phyloP scores from a whole-genome alignment of 2,797 vertebrate genomes.

The Oceanodroma leucorhoa region DNA sequence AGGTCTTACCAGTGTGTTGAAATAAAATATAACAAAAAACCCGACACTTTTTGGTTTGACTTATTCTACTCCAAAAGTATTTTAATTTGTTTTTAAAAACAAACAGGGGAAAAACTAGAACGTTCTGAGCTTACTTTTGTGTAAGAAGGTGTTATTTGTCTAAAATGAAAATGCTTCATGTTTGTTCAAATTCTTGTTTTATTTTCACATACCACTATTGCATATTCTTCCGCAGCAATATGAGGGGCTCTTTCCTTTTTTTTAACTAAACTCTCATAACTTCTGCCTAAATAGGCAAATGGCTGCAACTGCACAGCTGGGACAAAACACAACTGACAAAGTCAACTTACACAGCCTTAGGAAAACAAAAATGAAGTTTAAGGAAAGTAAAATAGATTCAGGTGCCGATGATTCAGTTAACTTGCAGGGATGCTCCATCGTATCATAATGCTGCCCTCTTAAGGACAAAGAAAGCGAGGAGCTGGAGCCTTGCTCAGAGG shows the following conservation, averaged over 20 bases:
- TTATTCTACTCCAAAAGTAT: background rate
- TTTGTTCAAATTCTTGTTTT: background rate
- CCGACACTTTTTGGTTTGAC: background rate
- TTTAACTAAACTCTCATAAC: background rate
- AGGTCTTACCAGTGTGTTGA: background rate
- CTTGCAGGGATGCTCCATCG: background rate
- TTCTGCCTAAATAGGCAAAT: background rate
- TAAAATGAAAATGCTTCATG: background rate
- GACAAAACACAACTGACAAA: background rate
- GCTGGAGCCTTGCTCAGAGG: background rate
- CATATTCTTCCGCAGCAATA: fast-evolving
- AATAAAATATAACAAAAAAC: fast-evolving
- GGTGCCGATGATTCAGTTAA: background rate
- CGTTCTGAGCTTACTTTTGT: background rate
- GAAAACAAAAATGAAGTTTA: background rate
- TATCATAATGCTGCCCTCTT: slow-evolving; percentile 69
- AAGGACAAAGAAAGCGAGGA: background rate
- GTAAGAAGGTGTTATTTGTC: background rate
- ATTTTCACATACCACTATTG: background rate
- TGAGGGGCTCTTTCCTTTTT: fast-evolving
- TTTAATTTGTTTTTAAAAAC: background rate
- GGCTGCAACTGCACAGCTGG: background rate
- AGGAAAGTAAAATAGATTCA: background rate
- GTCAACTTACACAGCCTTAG: background rate
- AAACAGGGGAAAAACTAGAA: background rate